phyloP scores from a whole-genome alignment of 1,140 invertebrate species.

The Drosophila rufa region DNA sequence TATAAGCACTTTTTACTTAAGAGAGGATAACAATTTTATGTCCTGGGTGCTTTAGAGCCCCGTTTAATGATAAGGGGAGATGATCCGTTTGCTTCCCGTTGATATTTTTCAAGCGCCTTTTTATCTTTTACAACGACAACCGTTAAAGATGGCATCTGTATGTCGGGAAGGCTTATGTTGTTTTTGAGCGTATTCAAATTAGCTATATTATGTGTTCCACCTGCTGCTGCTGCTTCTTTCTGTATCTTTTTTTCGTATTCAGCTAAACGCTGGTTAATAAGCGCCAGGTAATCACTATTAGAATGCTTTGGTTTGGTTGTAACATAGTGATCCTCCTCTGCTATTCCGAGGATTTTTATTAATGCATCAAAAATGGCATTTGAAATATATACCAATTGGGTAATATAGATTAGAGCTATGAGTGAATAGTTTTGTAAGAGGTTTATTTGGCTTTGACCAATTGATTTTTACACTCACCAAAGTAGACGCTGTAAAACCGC shows the following conservation, averaged over 20 bases:
- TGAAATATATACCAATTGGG: not conserved
- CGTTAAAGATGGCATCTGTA: not conserved
- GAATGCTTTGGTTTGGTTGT: too few relatives aligned
- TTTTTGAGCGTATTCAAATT: constrained; percentile 3
- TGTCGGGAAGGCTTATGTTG: not conserved
- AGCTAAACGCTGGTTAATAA: too few relatives aligned
- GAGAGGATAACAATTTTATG: too few relatives aligned
- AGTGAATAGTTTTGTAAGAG: too few relatives aligned
- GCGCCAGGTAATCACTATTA: too few relatives aligned
- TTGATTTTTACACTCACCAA: too few relatives aligned
- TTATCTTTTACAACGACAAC: constrained; percentile 1
- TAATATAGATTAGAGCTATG: not conserved
- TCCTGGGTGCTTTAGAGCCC: not conserved
- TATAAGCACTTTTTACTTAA: too few relatives aligned
- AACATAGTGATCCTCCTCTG: too few relatives aligned
- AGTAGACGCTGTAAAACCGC: too few relatives aligned
- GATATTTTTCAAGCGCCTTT: not conserved
- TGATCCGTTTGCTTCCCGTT: not conserved
- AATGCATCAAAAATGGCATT: not conserved
- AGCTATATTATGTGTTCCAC: not conserved
- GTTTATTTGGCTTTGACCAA: too few relatives aligned
- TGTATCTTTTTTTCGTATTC: not conserved
- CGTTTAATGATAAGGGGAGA: not conserved
- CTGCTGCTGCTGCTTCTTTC: not conserved
- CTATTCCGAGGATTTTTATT: not conserved